Percentiles rank a stretch among this genome's conserved stretches.
Conservation (phyloP, 2,797 vertebrate species). For the Hyperoplus immaculatus region DNA sequence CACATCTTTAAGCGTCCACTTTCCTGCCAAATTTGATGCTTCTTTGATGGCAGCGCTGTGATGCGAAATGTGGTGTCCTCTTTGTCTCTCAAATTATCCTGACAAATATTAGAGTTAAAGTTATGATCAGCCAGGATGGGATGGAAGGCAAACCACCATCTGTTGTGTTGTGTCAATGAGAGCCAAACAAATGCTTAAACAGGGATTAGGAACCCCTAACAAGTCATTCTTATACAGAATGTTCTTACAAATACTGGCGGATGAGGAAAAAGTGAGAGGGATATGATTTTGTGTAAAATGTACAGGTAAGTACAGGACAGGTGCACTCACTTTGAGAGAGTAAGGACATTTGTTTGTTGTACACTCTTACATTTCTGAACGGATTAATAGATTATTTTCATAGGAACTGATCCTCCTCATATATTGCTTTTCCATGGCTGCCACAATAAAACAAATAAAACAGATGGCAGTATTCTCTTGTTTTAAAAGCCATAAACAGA, state of each 20-base stretch:
- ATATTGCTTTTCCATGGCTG: background rate
- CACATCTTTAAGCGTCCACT: background rate
- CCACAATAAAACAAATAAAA: conserved; percentile 14
- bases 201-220: background rate
- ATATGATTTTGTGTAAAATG: conserved; percentile 1
- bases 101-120: background rate
- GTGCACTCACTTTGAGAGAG: conserved; percentile 26
- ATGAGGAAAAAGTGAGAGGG: background rate
- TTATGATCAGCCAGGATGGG: conserved; percentile 3
- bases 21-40: background rate
- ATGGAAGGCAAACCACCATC: conserved; percentile 35
- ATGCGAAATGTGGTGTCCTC: background rate
- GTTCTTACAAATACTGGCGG: too few species aligned
- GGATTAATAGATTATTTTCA: background rate
- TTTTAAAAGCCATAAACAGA: conserved; percentile 6
- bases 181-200: conserved; percentile 2
- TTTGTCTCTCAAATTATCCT: background rate
- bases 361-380: conserved; percentile 28
- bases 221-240: too few species aligned
- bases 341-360: conserved; percentile 27
- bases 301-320: conserved; percentile 6
- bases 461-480: conserved; percentile 2
- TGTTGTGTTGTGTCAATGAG: conserved; percentile 30
- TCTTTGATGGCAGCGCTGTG: background rate
- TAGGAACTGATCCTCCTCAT: conserved; percentile 5